Base-by-base conservation (phyloP, 92 coral and sea anemone species). In the Epizoanthus rinbou region DNA sequence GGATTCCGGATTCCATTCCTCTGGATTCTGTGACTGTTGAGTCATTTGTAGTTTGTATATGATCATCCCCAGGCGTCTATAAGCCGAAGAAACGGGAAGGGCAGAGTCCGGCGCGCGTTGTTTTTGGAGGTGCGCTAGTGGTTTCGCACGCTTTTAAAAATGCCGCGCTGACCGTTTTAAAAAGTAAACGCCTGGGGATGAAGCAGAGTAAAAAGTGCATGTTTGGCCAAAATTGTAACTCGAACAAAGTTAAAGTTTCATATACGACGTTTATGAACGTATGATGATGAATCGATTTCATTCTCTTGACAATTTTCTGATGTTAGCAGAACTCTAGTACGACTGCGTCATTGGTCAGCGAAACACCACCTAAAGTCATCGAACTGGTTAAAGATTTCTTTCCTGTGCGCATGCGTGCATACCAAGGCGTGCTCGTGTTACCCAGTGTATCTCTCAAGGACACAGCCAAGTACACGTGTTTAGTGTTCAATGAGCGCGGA, bases 391-490 rank as follows among this genome's bases (percentile, higher is more conserved):
- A 13, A n/a, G 58, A 78, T 18, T 19, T 41, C 19, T 24, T 15
- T 37, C 57, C 82, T 59, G 45, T 43, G 14, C 71, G 71, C 82
- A 78, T 78, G 82, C 82, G 82, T 24, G 82, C 82, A 37, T 78
- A 62, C 58, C 63, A 78, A 63, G 71, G 58, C 23, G 71, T 39
- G 35, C 37, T 78, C 2, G 82, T 62, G 8, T 6, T 78, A 3
- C 33, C 70, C 41, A 62, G 58, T 15, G 82, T 78, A 28, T 21
- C 23, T 19, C 5, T 24, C 19, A 37, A 62, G 41, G 33, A 39
- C 52, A 60, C 50, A 6, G 82, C 39, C 16, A 41, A 78, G 28
- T 78, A 39, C 71, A 78, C 82, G 43, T 78, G 82, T 43, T 63
- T 78, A 59, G 82, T 78, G 58, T 78, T 78, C 71, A 78, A 78